Conservation (phyloP, 2,113 vertebrate species). For the Egretta garzetta region DNA sequence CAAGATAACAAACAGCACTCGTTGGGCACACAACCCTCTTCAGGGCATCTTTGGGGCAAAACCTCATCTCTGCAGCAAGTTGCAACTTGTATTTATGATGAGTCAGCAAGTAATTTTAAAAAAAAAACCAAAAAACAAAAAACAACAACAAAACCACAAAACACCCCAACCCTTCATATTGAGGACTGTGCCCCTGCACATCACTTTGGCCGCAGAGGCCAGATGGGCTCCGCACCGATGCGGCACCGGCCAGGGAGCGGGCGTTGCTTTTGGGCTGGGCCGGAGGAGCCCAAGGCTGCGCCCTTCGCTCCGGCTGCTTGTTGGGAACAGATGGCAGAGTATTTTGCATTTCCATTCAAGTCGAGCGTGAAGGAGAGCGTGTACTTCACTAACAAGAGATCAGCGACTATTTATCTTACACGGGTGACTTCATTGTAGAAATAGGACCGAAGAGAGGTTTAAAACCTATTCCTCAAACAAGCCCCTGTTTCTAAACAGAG, state of each 20-base stretch:
- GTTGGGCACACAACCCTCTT: too few relatives aligned
- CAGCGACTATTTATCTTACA: slow-evolving; percentile 15
- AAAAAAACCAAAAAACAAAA: too few relatives aligned
- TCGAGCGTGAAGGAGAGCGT: neutral
- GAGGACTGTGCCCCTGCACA: neutral
- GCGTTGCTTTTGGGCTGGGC: neutral
- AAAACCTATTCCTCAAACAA: neutral
- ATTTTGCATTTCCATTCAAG: neutral
- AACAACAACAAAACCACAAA: too few relatives aligned
- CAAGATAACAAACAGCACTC: neutral
- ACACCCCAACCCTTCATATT: neutral
- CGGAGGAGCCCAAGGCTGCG: neutral
- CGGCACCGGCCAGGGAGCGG: fast-evolving
- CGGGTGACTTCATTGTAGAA: neutral
- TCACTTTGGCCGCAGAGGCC: fast-evolving
- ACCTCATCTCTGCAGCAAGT: neutral
- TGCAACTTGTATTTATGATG: neutral
- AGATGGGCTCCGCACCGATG: neutral
- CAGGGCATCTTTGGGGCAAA: neutral
- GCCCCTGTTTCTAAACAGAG: neutral
- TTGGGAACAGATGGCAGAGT: slow-evolving; percentile 11
- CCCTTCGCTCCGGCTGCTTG: neutral
- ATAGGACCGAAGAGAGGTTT: neutral
- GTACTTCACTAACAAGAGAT: neutral
- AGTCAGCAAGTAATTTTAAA: neutral